Evolutionary conservation across 2,888 invertebrate genomes (phyloP).

Genomic region (Tillus elongatus): DNA sequence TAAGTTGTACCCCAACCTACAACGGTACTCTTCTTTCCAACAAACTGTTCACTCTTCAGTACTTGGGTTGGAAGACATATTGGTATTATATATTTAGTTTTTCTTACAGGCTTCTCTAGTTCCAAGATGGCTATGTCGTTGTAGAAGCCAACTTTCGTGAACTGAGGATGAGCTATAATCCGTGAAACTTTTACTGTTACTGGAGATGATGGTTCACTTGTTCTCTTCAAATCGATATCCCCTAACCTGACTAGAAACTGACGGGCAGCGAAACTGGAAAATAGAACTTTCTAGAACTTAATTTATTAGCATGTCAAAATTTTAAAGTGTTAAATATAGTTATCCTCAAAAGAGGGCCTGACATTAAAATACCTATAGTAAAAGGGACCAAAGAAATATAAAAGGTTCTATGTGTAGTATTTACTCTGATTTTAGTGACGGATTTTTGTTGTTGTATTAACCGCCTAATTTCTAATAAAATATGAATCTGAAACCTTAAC

Average conservation of each 20-base stretch:
- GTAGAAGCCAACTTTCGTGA: conserved; percentile 85
- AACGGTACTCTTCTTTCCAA: conserved; percentile 71
- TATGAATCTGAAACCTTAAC: too few relatives aligned
- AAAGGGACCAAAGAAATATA: too few relatives aligned
- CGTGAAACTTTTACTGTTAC: conserved; percentile 69
- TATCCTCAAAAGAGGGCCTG: too few relatives aligned
- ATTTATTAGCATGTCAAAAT: too few relatives aligned
- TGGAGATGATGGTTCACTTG: conserved; percentile 77
- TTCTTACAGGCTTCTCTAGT: conserved; percentile 63
- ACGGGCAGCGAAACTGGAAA: conserved; percentile 68
- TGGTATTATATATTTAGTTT: conserved; percentile 78
- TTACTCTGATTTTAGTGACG: too few relatives aligned
- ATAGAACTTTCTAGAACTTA: too few relatives aligned
- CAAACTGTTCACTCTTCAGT: conserved; percentile 53
- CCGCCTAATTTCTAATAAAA: too few relatives aligned
- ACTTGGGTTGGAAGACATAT: conserved; percentile 67
- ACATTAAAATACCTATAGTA: too few relatives aligned
- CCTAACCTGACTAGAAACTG: conserved; percentile 86
- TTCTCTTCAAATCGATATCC: conserved; percentile 75
- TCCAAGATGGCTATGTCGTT: conserved; percentile 87
- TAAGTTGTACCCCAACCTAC: conserved; percentile 90
- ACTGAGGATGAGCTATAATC: conserved; percentile 74
- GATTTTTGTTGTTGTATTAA: too few relatives aligned
- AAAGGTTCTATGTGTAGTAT: too few relatives aligned
- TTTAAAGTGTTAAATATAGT: too few relatives aligned